Evolutionary conservation across 2,888 invertebrate species (phyloP), one percentile per base, ranked within the genome.

Genomic region (Homarus gammarus): DNA sequence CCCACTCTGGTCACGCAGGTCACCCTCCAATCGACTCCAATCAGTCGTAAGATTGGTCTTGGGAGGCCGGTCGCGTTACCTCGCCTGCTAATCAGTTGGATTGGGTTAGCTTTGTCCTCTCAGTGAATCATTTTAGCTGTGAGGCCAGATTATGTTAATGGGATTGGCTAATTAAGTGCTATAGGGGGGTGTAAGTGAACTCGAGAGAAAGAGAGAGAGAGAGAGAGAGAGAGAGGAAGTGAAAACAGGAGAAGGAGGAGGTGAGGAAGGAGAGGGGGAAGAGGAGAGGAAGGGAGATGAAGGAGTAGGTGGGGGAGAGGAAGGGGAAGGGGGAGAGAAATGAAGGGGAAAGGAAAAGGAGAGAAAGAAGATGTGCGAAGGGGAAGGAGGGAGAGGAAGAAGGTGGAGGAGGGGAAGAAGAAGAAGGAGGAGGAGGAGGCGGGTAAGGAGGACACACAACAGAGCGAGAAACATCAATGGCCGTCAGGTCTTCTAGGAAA

Each of bases 191-290:
- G 44, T 10, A 44, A 77, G 82, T 44, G 44, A 44, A 44, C 38
- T 31, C 27, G 49, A 70, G 61, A 38, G 68, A 70, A 18, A 27
- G 82, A 68, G 15, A n/a, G 68, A 68, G 68, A 38, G 68, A 82
- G 82, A 64, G 82, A 82, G 38, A 82, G 82, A 82, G 38, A 68
- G 68, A 61, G 68, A 68, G 82, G 38, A 18, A 38, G 40, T 36
- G 33, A 73, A 5, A 31, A 8, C 3, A 38, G 44, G 38, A 38
- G 44, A 75, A 75, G 40, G 36, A 75, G 40, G 75, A 38, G 75
- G 40, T 33, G n/a, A 5, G 40, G 38, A 44, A 3, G 75, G 75
- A 38, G 2, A 75, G 75, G n/a, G n/a, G 31, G 75, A 36, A 56
- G 49, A 56, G 56, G 56, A 12, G 56, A 36, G 40, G 38, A 40